These are phyloP conservation scores for Thalpophila matura DNA, from an alignment of 2,888 invertebrate genomes.

Conservation along the genomic window DNA sequence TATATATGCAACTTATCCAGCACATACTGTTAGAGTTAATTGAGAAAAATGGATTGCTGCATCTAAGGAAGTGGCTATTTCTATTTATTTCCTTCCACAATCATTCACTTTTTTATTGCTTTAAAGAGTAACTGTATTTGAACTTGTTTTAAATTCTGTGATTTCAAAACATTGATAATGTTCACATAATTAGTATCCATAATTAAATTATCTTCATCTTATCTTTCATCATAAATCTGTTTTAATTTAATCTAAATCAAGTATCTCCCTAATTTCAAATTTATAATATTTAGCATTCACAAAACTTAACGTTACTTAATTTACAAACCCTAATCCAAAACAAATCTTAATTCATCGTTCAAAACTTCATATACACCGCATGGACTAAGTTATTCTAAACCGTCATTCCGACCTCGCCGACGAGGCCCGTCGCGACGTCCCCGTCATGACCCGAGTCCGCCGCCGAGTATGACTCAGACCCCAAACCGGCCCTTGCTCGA, in stretches of 20 bases:
- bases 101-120: background rate
- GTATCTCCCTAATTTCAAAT: background rate
- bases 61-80: background rate
- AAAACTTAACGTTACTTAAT: background rate
- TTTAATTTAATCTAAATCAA: background rate
- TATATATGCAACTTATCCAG: background rate
- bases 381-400: constrained; percentile 35
- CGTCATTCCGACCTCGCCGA: too few relatives aligned
- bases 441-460: too few relatives aligned
- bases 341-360: constrained; percentile 23
- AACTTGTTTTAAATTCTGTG: background rate
- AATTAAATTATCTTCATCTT: too few relatives aligned
- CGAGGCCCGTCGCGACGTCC: too few relatives aligned
- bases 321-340: constrained; percentile 13
- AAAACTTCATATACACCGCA: constrained; percentile 30
- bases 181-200: too few relatives aligned
- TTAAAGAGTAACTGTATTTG: background rate
- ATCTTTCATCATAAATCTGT: too few relatives aligned
- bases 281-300: background rate
- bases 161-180: too few relatives aligned
- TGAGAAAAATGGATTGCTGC: constrained; percentile 16
- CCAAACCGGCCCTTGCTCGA: too few relatives aligned
- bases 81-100: constrained; percentile 2
- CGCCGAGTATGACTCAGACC: too few relatives aligned
- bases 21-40: background rate